A percentile compares a stretch with the other conserved stretches of the same genome.
Evolutionary conservation across 64 coral and sea anemone genomes (phyloP).

Genomic region (Actinia equina): DNA sequence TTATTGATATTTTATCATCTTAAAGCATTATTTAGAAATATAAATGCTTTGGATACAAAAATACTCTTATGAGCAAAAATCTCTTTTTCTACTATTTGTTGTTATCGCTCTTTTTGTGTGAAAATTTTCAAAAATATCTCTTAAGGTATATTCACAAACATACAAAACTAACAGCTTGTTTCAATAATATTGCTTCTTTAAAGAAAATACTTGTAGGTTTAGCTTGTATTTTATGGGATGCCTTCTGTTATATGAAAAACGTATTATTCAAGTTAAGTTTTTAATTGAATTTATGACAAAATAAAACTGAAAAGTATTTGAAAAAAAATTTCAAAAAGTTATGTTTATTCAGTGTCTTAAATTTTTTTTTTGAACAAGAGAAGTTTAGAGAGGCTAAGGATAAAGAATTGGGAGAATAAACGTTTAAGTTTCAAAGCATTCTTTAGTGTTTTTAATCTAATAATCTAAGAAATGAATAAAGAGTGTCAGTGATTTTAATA

Average conservation of each 20-base stretch:
- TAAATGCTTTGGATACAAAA: slow-evolving; percentile 10
- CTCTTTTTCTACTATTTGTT: background rate
- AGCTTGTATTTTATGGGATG: background rate
- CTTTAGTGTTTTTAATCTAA: too few species aligned
- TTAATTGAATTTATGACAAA: background rate
- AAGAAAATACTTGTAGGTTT: background rate
- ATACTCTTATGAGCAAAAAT: background rate
- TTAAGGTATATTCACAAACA: background rate
- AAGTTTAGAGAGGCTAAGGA: too few species aligned
- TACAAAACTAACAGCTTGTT: background rate
- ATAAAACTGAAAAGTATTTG: background rate
- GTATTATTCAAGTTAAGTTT: background rate
- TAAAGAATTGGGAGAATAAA: too few species aligned
- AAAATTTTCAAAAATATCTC: background rate
- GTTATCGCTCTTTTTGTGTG: background rate
- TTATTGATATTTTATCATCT: background rate
- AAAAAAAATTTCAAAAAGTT: background rate
- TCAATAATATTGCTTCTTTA: too few species aligned
- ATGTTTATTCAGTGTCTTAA: too few species aligned
- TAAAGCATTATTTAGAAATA: slow-evolving; percentile 12
- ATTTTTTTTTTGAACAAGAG: too few species aligned
- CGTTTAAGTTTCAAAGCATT: too few species aligned
- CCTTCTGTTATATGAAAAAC: background rate
- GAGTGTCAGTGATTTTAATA: too few species aligned
- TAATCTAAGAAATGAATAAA: too few species aligned